Conservation (phyloP, 1,140 invertebrate species). For the Brachionus calyciflorus region DNA sequence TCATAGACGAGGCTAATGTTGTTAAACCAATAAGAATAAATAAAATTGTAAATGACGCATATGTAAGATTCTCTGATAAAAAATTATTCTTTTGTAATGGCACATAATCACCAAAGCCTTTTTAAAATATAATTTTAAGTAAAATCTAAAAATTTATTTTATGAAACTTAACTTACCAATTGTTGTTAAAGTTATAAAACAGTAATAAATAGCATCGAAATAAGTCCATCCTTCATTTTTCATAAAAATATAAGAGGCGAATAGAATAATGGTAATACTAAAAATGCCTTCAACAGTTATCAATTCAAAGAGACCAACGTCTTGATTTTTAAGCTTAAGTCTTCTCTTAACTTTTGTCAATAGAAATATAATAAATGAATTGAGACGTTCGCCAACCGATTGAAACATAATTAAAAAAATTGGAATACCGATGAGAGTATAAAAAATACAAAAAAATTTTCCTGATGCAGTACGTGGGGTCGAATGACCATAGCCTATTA, state of each 20-base stretch:
- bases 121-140: constrained; percentile 60
- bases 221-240: constrained; percentile 94
- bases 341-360: constrained; percentile 79
- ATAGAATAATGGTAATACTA: constrained; percentile 50
- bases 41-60: constrained; percentile 94
- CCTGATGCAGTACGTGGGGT: constrained; percentile 56
- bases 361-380: constrained; percentile 88
- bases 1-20: constrained; percentile 97
- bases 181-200: constrained; percentile 95
- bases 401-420: constrained; percentile 97
- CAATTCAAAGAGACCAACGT: constrained; percentile 48
- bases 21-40: constrained; percentile 98
- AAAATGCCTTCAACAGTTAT: constrained; percentile 37
- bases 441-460: constrained; percentile 61
- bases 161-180: constrained; percentile 68
- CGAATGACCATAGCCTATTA: constrained; percentile 55
- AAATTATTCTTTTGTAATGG: constrained; percentile 83
- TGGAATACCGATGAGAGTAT: constrained; percentile 63
- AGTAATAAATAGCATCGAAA: constrained; percentile 97
- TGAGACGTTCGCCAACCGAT: constrained; percentile 91
- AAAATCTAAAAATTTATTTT: too few species aligned
- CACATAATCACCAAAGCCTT: constrained; percentile 68
- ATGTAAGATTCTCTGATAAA: constrained; percentile 78
- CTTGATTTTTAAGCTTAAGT: constrained; percentile 64
- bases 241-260: constrained; percentile 72